Evolutionary conservation across 2,888 invertebrate species (phyloP), one percentile per base, ranked within the genome.

Genomic region (Stictocephala bisonia): DNA sequence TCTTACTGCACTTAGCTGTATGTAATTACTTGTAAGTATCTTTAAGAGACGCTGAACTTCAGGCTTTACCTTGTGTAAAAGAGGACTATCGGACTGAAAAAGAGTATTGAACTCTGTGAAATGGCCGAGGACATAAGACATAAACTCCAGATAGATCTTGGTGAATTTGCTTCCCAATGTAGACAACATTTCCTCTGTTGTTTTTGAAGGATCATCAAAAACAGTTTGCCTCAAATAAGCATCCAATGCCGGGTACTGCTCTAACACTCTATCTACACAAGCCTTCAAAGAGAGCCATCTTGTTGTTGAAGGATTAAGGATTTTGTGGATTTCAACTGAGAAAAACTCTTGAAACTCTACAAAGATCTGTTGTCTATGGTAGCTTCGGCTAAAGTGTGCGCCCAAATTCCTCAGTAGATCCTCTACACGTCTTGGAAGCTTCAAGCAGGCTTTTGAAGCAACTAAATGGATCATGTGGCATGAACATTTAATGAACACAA

Each of bases 401-500:
- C 69, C 51, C 13, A 69, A 20, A 20, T 69, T 69, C 22, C 51
- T 29, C 15, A 69, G 20, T 2, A 69, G 24, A 13, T 50, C 69
- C 24, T 69, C 31, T 6, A 69, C 13, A 2, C 26, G n/a, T n/a
- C 22, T 35, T 11, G 66, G 66, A 7, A 24, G 44, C n/a, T 66
- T 44, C n/a, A 50, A 31, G 20, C 29, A 60, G 1, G 48, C 60
- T 31, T 71, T 71, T 41, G 60, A 60, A 13, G 71, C 60, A 24
- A 20, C 41, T 24, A 71, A 24, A 31, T 71, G 71, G 2, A 71
- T 48, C 40, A 71, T 22, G 22, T 71, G 71, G 31, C 71, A 71
- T 24, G 24, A 35, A 48, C 71, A 71, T 40, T 44, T 58, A 0
- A 71, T 22, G 15, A 41, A 48, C n/a, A 56, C 40, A 31, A 31